A percentile compares a stretch with the other conserved stretches of the same genome.
These are phyloP conservation scores for Delphinapterus leucas DNA, from an alignment of 2,113 vertebrate genomes.

Conservation along the genomic window DNA sequence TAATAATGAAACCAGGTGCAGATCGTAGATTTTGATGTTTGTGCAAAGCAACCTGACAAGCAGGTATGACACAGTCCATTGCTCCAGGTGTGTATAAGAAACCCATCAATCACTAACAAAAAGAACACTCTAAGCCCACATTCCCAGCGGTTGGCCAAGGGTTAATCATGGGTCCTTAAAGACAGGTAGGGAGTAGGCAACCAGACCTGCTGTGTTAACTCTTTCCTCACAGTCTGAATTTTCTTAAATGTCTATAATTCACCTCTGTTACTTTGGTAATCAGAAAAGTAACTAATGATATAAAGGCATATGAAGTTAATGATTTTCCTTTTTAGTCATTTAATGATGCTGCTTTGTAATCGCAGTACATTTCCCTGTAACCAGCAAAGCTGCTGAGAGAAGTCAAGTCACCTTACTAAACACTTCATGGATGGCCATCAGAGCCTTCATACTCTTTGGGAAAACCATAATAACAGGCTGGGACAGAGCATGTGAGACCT, in stretches of 20 bases:
- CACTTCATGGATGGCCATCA: neutral
- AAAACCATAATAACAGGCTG: neutral
- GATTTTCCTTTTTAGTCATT: conserved; percentile 8
- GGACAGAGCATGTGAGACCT: neutral
- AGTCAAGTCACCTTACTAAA: neutral
- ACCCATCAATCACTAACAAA: neutral
- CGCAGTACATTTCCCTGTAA: neutral
- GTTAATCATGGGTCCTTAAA: neutral
- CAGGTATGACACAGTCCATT: neutral
- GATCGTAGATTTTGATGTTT: neutral
- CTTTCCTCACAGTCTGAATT: neutral
- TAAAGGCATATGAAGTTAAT: neutral
- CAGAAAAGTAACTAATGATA: neutral
- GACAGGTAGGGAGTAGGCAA: neutral
- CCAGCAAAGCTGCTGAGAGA: neutral
- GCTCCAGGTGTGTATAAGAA: neutral
- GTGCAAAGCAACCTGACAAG: conserved; percentile 7
- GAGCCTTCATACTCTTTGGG: neutral
- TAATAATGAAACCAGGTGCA: neutral
- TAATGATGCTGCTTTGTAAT: neutral
- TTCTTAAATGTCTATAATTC: conserved; percentile 8
- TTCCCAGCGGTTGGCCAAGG: neutral
- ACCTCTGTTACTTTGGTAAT: neutral
- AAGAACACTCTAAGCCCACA: neutral
- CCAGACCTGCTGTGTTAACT: neutral